These are phyloP conservation scores for Stegana nigrithorax DNA, from an alignment of 2,888 invertebrate genomes.

Conservation along the genomic window DNA sequence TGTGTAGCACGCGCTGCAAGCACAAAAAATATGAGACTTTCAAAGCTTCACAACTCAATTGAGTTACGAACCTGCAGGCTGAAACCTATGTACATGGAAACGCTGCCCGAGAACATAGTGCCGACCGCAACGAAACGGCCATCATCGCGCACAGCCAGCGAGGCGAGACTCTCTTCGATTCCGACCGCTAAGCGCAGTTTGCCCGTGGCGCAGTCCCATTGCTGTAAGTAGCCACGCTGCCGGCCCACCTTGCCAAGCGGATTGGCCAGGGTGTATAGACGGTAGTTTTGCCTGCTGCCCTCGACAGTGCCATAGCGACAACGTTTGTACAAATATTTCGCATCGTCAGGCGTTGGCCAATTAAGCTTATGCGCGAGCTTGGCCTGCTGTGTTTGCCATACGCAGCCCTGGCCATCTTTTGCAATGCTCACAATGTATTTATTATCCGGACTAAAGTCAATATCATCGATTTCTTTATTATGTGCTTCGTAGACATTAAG, in stretches of 20 bases:
- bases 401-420: slow-evolving; percentile 84
- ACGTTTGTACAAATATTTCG: slow-evolving; percentile 85
- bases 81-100: slow-evolving; percentile 90
- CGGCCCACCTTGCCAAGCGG: slow-evolving; percentile 79
- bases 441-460: slow-evolving; percentile 88
- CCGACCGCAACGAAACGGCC: slow-evolving; percentile 93
- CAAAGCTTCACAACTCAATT: neutral
- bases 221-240: slow-evolving; percentile 79
- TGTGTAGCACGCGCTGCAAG: slow-evolving; percentile 81
- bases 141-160: slow-evolving; percentile 89
- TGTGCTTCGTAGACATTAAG: slow-evolving; percentile 81
- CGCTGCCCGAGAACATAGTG: slow-evolving; percentile 92
- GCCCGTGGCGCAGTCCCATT: slow-evolving; percentile 80
- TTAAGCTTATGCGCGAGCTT: slow-evolving; percentile 77
- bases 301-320: slow-evolving; percentile 83
- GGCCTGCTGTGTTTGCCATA: slow-evolving; percentile 80
- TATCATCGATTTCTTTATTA: slow-evolving; percentile 91
- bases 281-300: slow-evolving; percentile 74
- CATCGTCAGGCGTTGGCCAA: slow-evolving; percentile 81
- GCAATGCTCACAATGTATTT: slow-evolving; percentile 84
- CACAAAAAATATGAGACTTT: neutral
- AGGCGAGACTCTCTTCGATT: slow-evolving; percentile 82
- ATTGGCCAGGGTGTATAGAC: slow-evolving; percentile 85
- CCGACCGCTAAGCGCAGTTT: slow-evolving; percentile 72
- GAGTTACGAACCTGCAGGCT: slow-evolving; percentile 79